These are phyloP conservation scores for Poicephalus meyeri DNA, from an alignment of 2,113 vertebrate species.

Conservation along the genomic window DNA sequence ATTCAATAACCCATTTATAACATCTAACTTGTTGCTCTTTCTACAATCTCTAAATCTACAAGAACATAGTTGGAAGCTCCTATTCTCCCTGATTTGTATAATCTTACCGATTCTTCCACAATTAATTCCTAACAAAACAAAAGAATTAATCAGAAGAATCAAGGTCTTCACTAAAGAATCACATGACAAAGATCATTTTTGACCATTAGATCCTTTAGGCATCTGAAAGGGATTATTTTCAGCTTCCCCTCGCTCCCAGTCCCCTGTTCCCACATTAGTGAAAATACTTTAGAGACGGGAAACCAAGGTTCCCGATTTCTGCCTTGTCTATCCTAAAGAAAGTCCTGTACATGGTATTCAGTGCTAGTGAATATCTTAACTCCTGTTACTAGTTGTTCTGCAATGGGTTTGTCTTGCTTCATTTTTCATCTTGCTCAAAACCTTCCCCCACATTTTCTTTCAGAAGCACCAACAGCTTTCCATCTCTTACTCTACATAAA, in stretches of 20 bases:
- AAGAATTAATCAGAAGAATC: neutral
- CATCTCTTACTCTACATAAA: neutral
- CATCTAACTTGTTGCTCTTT: neutral
- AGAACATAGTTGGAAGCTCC: neutral
- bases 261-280: neutral
- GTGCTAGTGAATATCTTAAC: neutral
- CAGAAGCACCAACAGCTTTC: neutral
- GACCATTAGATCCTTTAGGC: neutral
- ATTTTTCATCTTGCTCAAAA: neutral
- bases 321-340: neutral
- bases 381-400: neutral
- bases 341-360: neutral
- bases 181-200: neutral
- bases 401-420: neutral
- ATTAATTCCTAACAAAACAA: neutral
- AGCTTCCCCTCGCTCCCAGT: neutral
- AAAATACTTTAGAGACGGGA: neutral
- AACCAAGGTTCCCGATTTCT: neutral
- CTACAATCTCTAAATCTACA: neutral
- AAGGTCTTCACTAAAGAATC: neutral
- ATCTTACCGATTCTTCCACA: neutral
- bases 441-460: neutral
- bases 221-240: neutral
- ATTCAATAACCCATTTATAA: neutral
- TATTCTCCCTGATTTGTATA: neutral